A percentile compares a stretch with the other conserved stretches of the same genome.
These are phyloP conservation scores for Cylindroiulus punctatus DNA, from an alignment of 2,888 invertebrate species.

Conservation along the genomic window DNA sequence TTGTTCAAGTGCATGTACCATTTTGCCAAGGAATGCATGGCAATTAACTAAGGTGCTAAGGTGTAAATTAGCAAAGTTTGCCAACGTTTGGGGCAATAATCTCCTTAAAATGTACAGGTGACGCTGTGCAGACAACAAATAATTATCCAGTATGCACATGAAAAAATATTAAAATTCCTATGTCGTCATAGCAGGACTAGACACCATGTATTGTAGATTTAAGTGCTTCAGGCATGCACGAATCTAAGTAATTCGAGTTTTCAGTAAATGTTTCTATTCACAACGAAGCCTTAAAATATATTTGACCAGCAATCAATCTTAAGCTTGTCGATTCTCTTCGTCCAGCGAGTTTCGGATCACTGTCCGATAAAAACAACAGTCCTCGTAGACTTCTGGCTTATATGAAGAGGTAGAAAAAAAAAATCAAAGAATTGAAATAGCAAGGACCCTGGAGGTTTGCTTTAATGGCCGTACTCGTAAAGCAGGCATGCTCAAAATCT, in stretches of 20 bases:
- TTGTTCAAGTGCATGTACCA: too few relatives aligned
- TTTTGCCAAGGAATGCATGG: too few relatives aligned
- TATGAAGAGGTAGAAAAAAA: not conserved
- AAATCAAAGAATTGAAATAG: not conserved
- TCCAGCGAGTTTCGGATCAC: not conserved
- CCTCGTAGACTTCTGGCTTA: not conserved
- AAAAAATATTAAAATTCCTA: too few relatives aligned
- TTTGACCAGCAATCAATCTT: not conserved
- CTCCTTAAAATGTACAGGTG: too few relatives aligned
- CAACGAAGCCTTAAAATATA: not conserved
- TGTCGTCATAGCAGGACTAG: too few relatives aligned
- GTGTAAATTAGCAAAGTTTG: too few relatives aligned
- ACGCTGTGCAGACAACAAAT: too few relatives aligned
- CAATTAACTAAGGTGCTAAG: too few relatives aligned
- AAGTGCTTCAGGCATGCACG: not conserved
- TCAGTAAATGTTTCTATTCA: not conserved
- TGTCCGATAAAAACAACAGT: not conserved
- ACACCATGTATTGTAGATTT: too few relatives aligned
- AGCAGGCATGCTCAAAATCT: slow-evolving; percentile 21
- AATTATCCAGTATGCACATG: too few relatives aligned
- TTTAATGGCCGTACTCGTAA: not conserved
- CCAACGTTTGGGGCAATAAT: too few relatives aligned
- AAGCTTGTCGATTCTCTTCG: not conserved
- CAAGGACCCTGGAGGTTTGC: not conserved
- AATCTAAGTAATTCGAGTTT: not conserved